Evolutionary conservation across 2,888 invertebrate genomes (phyloP).

Genomic region (Chydorus sphaericus): DNA sequence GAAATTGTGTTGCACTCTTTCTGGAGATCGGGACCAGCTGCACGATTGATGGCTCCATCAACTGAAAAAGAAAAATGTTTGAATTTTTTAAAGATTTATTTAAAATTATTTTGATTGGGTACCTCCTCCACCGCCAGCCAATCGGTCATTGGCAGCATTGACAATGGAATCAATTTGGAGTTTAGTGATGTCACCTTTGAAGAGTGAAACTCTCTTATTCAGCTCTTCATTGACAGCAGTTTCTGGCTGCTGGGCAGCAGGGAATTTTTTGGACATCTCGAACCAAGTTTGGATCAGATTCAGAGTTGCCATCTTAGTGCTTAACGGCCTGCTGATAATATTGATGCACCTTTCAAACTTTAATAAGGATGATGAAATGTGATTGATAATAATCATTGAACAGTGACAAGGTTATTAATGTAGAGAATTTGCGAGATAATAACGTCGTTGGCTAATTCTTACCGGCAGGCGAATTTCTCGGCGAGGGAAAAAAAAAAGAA

Average conservation of each 20-base stretch:
- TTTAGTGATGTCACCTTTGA: constrained; percentile 65
- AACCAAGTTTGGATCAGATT: constrained; percentile 2
- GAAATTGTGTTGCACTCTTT: constrained; percentile 53
- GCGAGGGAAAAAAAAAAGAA: too few species aligned
- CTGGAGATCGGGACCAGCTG: constrained; percentile 52
- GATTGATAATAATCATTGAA: too few species aligned
- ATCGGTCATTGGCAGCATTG: constrained; percentile 67
- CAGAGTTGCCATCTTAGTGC: too few species aligned
- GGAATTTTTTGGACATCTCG: not conserved
- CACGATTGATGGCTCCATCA: constrained; percentile 75
- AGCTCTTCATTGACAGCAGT: constrained; percentile 16
- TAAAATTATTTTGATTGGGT: constrained; percentile 16
- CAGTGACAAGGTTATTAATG: too few species aligned
- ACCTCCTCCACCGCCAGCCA: constrained; percentile 69
- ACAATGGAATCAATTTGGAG: constrained; percentile 77
- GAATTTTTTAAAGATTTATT: not conserved
- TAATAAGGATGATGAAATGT: too few species aligned
- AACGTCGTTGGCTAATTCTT: too few species aligned
- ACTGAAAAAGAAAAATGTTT: constrained; percentile 34
- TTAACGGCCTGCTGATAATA: too few species aligned
- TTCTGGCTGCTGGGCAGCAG: not conserved
- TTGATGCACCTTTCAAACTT: too few species aligned
- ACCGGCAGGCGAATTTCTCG: too few species aligned
- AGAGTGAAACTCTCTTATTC: constrained; percentile 32
- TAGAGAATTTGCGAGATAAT: too few species aligned